Percentiles rank a stretch among this genome's conserved stretches.
Conservation (phyloP, 2,888 invertebrate genomes). For the Philonicus albiceps region DNA sequence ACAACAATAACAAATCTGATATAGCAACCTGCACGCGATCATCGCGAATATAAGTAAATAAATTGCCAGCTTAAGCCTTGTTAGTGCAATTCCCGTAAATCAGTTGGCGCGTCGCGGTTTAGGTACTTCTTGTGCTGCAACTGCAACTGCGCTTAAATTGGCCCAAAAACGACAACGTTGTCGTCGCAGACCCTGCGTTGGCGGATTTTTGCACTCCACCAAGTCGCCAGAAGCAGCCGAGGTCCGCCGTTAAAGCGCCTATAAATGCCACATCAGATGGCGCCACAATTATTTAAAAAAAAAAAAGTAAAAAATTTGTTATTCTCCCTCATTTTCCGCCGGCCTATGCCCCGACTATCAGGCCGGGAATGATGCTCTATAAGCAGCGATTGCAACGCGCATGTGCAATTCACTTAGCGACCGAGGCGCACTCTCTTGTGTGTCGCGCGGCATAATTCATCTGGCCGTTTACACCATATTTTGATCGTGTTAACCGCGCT, state of each 20-base stretch:
- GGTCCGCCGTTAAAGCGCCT: slow-evolving; percentile 1
- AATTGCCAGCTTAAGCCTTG: slow-evolving; percentile 24
- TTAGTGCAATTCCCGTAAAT: slow-evolving; percentile 15
- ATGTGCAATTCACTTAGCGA: slow-evolving; percentile 6
- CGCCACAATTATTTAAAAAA: slow-evolving; percentile 36
- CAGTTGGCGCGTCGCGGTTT: background rate
- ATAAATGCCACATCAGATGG: slow-evolving; percentile 30
- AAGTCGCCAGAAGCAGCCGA: background rate
- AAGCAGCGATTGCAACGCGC: slow-evolving; percentile 2
- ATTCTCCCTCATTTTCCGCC: background rate
- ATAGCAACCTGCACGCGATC: slow-evolving; percentile 26
- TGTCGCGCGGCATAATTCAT: slow-evolving; percentile 15
- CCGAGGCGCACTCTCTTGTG: background rate
- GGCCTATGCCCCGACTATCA: background rate
- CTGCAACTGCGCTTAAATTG: background rate
- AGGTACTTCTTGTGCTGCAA: background rate
- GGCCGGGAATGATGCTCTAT: slow-evolving; percentile 4
- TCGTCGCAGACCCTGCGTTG: background rate
- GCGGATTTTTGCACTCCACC: background rate
- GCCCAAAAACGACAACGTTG: background rate
- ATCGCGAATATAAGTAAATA: background rate
- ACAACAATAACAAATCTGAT: slow-evolving; percentile 11
- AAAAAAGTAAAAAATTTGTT: too few species aligned
- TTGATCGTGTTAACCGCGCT: slow-evolving; percentile 31
- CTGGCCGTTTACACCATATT: slow-evolving; percentile 20